Conservation (phyloP, 2,888 invertebrate species). For the Hydrotaea cyrtoneurina region DNA sequence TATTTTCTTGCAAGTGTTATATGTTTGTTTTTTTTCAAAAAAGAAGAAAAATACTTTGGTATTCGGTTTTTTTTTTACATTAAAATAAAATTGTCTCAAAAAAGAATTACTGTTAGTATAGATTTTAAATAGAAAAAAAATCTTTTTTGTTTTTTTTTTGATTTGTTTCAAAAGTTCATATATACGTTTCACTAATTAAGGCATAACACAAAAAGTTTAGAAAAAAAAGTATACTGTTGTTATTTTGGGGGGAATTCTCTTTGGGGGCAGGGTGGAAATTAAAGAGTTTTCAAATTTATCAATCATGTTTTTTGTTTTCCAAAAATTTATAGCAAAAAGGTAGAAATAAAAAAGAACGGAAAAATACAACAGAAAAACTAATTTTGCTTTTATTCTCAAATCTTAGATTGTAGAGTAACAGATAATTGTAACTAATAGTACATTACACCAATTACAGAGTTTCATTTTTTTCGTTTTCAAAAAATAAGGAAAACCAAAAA, state of each 20-base stretch:
- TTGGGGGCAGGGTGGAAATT: background rate
- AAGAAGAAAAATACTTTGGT: background rate
- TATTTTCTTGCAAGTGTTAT: conserved; percentile 41
- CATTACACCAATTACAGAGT: conserved; percentile 48
- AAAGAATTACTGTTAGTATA: conserved; percentile 42
- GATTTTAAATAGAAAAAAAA: conserved; percentile 20
- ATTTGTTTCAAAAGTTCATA: conserved; percentile 26
- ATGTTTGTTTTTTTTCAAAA: conserved; percentile 42
- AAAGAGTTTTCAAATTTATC: background rate
- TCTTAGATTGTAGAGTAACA: background rate
- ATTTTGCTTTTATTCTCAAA: conserved; percentile 12
- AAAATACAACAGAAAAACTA: background rate
- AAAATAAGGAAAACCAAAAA: background rate
- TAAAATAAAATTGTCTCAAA: conserved; percentile 43
- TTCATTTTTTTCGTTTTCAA: background rate
- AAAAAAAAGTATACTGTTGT: background rate
- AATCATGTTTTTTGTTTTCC: too few species aligned
- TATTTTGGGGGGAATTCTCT: background rate
- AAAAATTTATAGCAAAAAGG: background rate
- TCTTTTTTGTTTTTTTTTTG: background rate
- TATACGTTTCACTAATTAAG: conserved; percentile 43
- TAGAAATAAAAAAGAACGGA: background rate
- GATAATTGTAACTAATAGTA: conserved; percentile 56
- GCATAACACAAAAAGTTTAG: conserved; percentile 44
- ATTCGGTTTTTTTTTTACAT: conserved; percentile 28